phyloP scores from a whole-genome alignment of 1,140 invertebrate genomes.

The Aphidius ervi region DNA sequence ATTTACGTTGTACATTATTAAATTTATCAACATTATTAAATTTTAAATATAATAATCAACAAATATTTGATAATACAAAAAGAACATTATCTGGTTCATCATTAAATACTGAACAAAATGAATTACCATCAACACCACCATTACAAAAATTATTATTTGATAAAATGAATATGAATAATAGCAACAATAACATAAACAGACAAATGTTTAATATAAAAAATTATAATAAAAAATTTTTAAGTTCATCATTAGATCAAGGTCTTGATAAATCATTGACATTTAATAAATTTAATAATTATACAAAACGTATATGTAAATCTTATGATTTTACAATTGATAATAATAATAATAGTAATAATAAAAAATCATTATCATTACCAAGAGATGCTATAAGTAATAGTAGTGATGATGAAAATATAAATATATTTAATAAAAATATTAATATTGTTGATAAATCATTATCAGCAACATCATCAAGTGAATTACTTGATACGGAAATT shows the following conservation, averaged over 20 bases:
- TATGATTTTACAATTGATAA: slow-evolving; percentile 50
- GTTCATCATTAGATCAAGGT: slow-evolving; percentile 54
- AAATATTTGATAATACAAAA: slow-evolving; percentile 48
- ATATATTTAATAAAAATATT: slow-evolving; percentile 38
- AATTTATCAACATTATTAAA: slow-evolving; percentile 66
- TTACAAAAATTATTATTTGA: slow-evolving; percentile 46
- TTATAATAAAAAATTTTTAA: slow-evolving; percentile 6
- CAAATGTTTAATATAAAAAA: no score
- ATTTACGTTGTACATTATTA: slow-evolving; percentile 69
- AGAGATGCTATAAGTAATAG: slow-evolving; percentile 36
- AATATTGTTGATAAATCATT: slow-evolving; percentile 7
- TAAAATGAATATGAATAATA: slow-evolving; percentile 33
- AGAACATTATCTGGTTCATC: slow-evolving; percentile 52
- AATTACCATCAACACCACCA: slow-evolving; percentile 37
- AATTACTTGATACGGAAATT: slow-evolving; percentile 38
- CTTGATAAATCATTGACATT: slow-evolving; percentile 45
- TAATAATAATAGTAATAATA: slow-evolving; percentile 12
- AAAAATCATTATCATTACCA: slow-evolving; percentile 30
- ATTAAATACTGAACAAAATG: slow-evolving; percentile 42
- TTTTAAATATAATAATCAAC: slow-evolving; percentile 41
- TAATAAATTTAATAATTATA: slow-evolving; percentile 27
- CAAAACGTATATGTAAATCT: slow-evolving; percentile 49
- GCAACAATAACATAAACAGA: slow-evolving; percentile 31
- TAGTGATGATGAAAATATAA: slow-evolving; percentile 26
- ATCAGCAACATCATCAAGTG: slow-evolving; percentile 2